Conservation (phyloP, 2,888 invertebrate species). For the Epistrophe grossulariae region DNA sequence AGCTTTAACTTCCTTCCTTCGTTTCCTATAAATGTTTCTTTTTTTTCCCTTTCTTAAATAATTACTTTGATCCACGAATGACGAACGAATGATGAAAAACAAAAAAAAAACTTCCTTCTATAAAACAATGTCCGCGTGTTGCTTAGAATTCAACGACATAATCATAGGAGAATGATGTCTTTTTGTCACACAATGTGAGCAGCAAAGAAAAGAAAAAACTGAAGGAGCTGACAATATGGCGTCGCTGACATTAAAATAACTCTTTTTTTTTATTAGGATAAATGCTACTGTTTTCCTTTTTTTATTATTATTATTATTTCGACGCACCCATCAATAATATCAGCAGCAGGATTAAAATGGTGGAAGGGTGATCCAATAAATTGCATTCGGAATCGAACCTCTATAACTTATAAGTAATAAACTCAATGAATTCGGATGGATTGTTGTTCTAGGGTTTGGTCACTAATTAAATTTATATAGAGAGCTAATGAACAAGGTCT, state of each 20-base stretch:
- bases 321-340: conserved; percentile 64
- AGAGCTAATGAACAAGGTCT: neutral
- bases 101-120: neutral
- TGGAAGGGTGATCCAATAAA: conserved; percentile 37
- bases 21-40: neutral
- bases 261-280: conserved; percentile 64
- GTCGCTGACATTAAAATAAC: conserved; percentile 68
- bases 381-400: conserved; percentile 44
- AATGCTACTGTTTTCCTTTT: conserved; percentile 23
- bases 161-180: conserved; percentile 73
- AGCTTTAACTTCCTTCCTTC: conserved; percentile 54
- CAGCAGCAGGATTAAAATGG: conserved; percentile 41
- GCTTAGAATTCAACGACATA: conserved; percentile 67
- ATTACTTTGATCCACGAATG: conserved; percentile 71
- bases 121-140: conserved; percentile 39
- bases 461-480: neutral
- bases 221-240: conserved; percentile 63
- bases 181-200: conserved; percentile 67
- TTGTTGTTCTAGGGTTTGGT: conserved; percentile 36
- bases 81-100: conserved; percentile 41
- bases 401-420: conserved; percentile 47
- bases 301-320: conserved; percentile 45
- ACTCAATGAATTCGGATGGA: conserved; percentile 68
- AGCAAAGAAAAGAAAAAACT: neutral
- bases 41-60: conserved; percentile 43